Conservation (phyloP, 2,113 vertebrate genomes). For the Corynorhinus townsendii region DNA sequence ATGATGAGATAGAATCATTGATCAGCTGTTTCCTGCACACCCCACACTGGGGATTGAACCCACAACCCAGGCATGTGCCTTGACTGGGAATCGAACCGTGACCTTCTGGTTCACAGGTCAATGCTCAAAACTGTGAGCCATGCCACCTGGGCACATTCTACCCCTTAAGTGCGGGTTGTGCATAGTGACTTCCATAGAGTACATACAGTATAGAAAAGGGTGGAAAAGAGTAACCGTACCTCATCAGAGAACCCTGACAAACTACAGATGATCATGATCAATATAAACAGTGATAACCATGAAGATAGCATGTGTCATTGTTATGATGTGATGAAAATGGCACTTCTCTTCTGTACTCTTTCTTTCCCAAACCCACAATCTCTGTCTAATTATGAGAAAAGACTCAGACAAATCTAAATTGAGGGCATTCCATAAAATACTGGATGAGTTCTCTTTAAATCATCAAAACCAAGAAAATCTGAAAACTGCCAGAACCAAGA, state of each 20-base stretch:
- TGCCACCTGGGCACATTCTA: too few species aligned
- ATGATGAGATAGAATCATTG: too few species aligned
- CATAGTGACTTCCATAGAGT: not conserved
- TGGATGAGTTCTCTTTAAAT: not conserved
- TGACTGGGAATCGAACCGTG: too few species aligned
- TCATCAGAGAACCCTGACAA: not conserved
- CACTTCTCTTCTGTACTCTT: not conserved
- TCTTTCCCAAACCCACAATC: not conserved
- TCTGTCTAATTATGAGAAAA: not conserved
- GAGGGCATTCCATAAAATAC: not conserved
- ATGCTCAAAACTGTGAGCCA: too few species aligned
- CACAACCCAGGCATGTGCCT: too few species aligned
- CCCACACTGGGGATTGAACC: too few species aligned
- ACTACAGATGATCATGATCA: not conserved
- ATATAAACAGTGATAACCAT: not conserved
- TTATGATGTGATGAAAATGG: not conserved
- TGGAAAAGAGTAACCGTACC: not conserved
- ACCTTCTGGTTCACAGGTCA: too few species aligned
- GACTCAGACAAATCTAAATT: not conserved
- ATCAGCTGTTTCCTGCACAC: too few species aligned
- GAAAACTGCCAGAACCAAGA: not conserved
- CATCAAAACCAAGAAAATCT: not conserved
- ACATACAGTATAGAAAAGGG: not conserved
- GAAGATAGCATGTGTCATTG: not conserved
- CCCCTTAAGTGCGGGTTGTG: not conserved